Conservation (phyloP, 2,797 vertebrate species). For the Bradypodion pumilum region DNA sequence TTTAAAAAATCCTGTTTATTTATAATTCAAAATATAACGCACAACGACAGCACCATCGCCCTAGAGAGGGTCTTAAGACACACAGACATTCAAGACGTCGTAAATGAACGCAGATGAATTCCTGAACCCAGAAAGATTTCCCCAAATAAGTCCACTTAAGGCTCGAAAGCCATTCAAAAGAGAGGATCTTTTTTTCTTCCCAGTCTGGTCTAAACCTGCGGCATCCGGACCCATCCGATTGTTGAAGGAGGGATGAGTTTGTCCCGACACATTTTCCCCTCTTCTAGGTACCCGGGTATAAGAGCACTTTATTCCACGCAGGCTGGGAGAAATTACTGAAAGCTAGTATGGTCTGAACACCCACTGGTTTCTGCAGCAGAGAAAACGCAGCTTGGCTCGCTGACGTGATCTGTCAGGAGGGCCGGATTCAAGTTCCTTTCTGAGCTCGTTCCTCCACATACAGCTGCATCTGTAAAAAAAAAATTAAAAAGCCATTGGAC, state of each 20-base stretch:
- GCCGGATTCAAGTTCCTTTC: slow-evolving; percentile 79
- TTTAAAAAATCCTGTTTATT: not conserved
- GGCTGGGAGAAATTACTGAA: not conserved
- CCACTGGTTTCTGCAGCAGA: no score
- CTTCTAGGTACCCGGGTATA: slow-evolving; percentile 58
- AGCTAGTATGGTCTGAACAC: not conserved
- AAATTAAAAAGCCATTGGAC: not conserved
- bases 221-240: not conserved
- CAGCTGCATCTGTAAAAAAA: slow-evolving; percentile 88
- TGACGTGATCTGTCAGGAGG: slow-evolving; percentile 42
- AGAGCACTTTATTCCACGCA: slow-evolving; percentile 71
- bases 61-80: not conserved
- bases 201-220: not conserved
- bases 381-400: no score
- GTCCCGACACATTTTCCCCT: not conserved
- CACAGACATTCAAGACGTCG: no score
- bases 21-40: slow-evolving; percentile 26
- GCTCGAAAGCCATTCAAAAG: no score
- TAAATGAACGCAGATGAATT: not conserved
- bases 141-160: not conserved
- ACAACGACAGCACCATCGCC: slow-evolving; percentile 40
- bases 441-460: slow-evolving; percentile 95
- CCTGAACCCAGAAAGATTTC: not conserved
- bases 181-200: not conserved
- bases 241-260: not conserved